Base-by-base conservation (phyloP, 2,888 invertebrate genomes). In the Tiphia femorata region DNA sequence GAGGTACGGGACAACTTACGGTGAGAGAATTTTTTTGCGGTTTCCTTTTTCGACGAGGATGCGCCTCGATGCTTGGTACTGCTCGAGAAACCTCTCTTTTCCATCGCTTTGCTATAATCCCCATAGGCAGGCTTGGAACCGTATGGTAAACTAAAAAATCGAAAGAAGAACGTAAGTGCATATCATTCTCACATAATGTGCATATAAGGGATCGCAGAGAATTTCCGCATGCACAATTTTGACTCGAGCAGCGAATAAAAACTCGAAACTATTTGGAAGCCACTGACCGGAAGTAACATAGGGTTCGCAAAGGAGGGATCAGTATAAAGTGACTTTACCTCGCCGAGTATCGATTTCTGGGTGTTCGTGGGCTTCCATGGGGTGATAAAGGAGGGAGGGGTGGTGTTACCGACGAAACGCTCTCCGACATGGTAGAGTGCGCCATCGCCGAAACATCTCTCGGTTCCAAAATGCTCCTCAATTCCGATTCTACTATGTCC, bases 321-420 rank as follows among this genome's bases (percentile, higher is more conserved):
- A 49, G 58, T 70, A 67, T 57, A 56, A 63, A 66, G 56, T 56
- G 43, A 25, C 49, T 53, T 74, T 74, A 81, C 82, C 82, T 82
- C 42, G 78, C 70, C 30, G 81, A 76, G 73, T 79, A 81, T 79
- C 78, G 78, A 73, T 78, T 81, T 58, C 79, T 77, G 21, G 79
- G 68, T 51, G 78, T 77, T 61, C 79, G 71, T 44, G 81, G 80
- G 68, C 84, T 85, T 38, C 84, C 90, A 72, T 86, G 91, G 0
- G 92, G 92, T 0, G 92, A 92, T 7, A 92, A 83, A 0, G 93
- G 92, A 0, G 92, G 93, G 53, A 93, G 84, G 0, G 93, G 93
- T 0, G 93, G 93, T 0, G 93, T 92, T 73, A 92, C 90, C 0
- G 92, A 92, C 1, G 89, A 89, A 43, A 85, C 90, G 72, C 89